phyloP scores from a whole-genome alignment of 1,140 invertebrate genomes.

The Cydia fagiglandana region DNA sequence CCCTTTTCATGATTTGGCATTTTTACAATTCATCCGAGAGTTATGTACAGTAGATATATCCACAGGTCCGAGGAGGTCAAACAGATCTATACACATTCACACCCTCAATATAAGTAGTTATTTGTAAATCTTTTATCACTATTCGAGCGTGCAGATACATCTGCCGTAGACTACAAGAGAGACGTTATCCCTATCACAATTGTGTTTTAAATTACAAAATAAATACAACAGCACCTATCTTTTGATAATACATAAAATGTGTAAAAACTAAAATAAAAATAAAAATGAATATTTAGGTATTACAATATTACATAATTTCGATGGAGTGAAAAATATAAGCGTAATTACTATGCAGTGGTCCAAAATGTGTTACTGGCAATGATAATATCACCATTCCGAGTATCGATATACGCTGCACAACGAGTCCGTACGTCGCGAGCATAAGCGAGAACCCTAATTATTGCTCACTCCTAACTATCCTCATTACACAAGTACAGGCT shows the following conservation, averaged over 20 bases:
- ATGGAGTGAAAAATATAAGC: constrained; percentile 63
- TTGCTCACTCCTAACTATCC: background rate
- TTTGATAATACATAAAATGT: constrained; percentile 71
- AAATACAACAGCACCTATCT: constrained; percentile 76
- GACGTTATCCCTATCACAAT: constrained; percentile 68
- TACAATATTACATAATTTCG: constrained; percentile 55
- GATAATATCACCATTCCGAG: constrained; percentile 61
- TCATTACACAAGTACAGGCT: background rate
- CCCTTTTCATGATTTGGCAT: constrained; percentile 75
- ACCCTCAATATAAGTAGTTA: background rate
- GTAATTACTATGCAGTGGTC: constrained; percentile 70
- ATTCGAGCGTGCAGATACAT: background rate
- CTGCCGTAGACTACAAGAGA: constrained; percentile 51
- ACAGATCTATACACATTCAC: constrained; percentile 1
- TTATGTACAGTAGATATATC: constrained; percentile 33
- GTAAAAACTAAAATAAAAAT: constrained; percentile 64
- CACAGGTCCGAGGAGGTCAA: background rate
- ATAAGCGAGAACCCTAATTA: background rate
- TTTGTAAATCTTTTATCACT: background rate
- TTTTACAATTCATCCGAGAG: constrained; percentile 61
- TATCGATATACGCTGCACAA: constrained; percentile 66
- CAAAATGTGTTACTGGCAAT: constrained; percentile 47
- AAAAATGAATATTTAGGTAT: constrained; percentile 58
- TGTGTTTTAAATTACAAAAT: constrained; percentile 68
- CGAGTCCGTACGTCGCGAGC: constrained; percentile 38